phyloP scores from a whole-genome alignment of 2,888 invertebrate genomes.

The Hypomecis atomaria region DNA sequence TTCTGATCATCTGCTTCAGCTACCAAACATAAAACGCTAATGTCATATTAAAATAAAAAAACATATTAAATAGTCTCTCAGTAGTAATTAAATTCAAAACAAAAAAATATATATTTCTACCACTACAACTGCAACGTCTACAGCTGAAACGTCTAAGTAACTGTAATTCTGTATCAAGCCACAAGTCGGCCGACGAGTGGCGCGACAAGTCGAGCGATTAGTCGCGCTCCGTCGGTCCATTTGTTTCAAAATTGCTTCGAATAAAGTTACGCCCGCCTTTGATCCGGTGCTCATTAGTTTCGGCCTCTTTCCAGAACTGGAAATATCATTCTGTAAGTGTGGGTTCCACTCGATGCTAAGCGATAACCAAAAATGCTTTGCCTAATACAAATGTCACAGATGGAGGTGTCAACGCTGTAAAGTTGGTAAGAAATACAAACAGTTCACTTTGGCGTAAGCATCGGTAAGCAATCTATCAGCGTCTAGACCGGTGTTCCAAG shows the following conservation, averaged over 20 bases:
- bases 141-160: neutral
- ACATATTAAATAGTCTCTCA: too few relatives aligned
- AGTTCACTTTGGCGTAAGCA: too few relatives aligned
- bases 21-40: too few relatives aligned
- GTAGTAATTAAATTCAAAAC: too few relatives aligned
- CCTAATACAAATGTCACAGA: neutral
- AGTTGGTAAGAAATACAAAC: too few relatives aligned
- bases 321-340: constrained; percentile 26
- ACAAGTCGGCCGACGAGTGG: constrained; percentile 2
- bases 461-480: too few relatives aligned
- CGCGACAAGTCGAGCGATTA: constrained; percentile 25
- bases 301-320: constrained; percentile 26
- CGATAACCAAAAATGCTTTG: neutral
- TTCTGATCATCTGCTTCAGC: too few relatives aligned
- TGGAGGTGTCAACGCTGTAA: neutral
- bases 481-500: too few relatives aligned
- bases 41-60: too few relatives aligned
- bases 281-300: constrained; percentile 44
- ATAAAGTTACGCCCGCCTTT: constrained; percentile 42
- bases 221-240: constrained; percentile 31
- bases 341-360: constrained; percentile 11
- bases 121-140: too few relatives aligned
- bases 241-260: constrained; percentile 41
- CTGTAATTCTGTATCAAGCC: neutral
- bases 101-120: too few relatives aligned